Base-by-base conservation (phyloP, 2,113 vertebrate genomes). In the Heterocephalus glaber region DNA sequence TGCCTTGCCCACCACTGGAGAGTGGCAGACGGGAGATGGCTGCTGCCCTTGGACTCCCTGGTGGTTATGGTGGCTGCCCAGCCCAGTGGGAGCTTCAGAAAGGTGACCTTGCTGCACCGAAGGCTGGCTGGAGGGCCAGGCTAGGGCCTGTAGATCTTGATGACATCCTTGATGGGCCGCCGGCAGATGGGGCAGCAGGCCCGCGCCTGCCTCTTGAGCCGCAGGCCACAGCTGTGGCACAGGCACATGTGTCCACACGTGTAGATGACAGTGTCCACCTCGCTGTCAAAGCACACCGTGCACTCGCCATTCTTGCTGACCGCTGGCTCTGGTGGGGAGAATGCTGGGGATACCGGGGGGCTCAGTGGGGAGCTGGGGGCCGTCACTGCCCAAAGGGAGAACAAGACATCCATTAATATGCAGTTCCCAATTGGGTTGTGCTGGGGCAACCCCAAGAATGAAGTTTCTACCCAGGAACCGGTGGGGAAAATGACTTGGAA, bases 201-300 rank as follows among this genome's bases (percentile, higher is more conserved):
- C 0, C 99, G 99, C 91, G 99, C 99, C 98, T 99, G 99, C 96
- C 99, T 99, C 98, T 99, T 99, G 97, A 99, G 99, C 97, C 99
- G 99, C 98, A 99, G 99, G 96, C 99, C 99, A 0, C 99, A 99
- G 98, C 99, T 99, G 95, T 99, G 99, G 97, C 99, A 99, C 97
- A 99, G 98, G 98, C 99, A 99, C 99, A 99, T 99, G 98, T 99
- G 99, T 98, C 99, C 99, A 5, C 99, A 99, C 0, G 99, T 99
- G 98, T 99, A 99, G 98, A 99, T 99, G 96, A 99, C 99, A 0
- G 99, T 99, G 98, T 99, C 99, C 97, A 99, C 99, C 95, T 99
- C 99, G 60, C 99, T 99, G 97, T 99, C 99, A 47, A 99, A 99
- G 98, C 99, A 99, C 79, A 99, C 99, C 0, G 99, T 99, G 98